A percentile compares a stretch with the other conserved stretches of the same genome.
phyloP scores from a whole-genome alignment of 2,797 vertebrate species.

The Sciurus carolinensis region DNA sequence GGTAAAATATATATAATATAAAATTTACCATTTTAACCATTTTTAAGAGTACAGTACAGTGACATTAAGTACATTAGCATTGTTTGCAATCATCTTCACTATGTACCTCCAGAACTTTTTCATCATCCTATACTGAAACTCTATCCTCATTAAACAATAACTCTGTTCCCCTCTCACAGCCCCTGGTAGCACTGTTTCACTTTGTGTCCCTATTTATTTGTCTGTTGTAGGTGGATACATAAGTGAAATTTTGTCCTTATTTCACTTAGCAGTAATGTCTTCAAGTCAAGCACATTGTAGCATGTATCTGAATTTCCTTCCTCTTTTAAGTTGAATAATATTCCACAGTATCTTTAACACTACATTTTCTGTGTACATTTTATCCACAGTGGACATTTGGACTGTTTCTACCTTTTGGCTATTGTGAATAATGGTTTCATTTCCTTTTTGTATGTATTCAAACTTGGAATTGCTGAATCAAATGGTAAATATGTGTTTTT shows the following conservation, averaged over 20 bases:
- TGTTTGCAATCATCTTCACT: background rate
- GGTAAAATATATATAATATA: no score
- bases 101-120: background rate
- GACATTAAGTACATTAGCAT: no score
- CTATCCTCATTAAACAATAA: background rate
- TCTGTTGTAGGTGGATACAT: background rate
- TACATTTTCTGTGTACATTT: background rate
- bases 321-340: background rate
- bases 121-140: background rate
- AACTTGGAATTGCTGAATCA: background rate
- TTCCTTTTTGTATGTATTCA: background rate
- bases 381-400: background rate
- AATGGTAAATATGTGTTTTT: background rate
- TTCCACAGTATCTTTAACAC: background rate
- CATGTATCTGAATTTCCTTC: background rate
- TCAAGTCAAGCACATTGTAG: background rate
- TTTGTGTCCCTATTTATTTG: background rate
- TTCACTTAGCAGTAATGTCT: background rate
- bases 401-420: background rate
- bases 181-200: background rate
- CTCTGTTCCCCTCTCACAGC: background rate
- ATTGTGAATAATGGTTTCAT: background rate
- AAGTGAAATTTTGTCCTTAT: background rate
- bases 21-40: no score
- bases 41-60: no score